A percentile compares a stretch with the other conserved stretches of the same genome.
Conservation (phyloP, 2,797 vertebrate genomes). For the Dallia pectoralis region DNA sequence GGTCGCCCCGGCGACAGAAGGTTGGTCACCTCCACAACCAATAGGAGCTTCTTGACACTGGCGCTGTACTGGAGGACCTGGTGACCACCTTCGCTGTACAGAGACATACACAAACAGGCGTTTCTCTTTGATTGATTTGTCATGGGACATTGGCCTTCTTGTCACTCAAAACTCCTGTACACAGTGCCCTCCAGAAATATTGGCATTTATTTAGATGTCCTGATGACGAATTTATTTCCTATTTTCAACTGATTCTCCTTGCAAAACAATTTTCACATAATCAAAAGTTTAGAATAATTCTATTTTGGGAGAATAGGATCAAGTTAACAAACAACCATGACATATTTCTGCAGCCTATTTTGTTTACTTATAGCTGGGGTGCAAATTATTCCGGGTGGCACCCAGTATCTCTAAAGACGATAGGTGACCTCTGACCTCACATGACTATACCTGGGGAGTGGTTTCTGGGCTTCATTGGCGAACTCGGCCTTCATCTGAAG, state of each 20-base stretch:
- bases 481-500: conserved; percentile 75
- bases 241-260: too few species aligned
- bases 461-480: conserved; percentile 57
- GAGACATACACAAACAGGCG: conserved; percentile 42
- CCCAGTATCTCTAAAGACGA: not conserved
- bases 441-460: conserved; percentile 61
- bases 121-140: not conserved
- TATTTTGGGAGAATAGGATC: too few species aligned
- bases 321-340: too few species aligned
- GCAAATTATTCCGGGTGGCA: too few species aligned
- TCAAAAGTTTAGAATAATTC: too few species aligned
- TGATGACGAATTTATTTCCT: too few species aligned
- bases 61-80: conserved; percentile 74
- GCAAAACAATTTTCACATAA: too few species aligned
- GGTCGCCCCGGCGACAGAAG: conserved; percentile 20
- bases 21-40: conserved; percentile 77
- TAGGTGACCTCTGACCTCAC: not conserved
- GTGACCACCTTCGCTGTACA: conserved; percentile 50
- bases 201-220: too few species aligned
- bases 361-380: too few species aligned
- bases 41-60: conserved; percentile 65
- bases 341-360: too few species aligned
- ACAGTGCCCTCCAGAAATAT: too few species aligned
- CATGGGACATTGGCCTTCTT: not conserved
- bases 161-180: not conserved